Percentiles rank a stretch among this genome's conserved stretches.
These are phyloP conservation scores for Oreochromis mossambicus DNA, from an alignment of 2,797 vertebrate genomes.

Conservation along the genomic window DNA sequence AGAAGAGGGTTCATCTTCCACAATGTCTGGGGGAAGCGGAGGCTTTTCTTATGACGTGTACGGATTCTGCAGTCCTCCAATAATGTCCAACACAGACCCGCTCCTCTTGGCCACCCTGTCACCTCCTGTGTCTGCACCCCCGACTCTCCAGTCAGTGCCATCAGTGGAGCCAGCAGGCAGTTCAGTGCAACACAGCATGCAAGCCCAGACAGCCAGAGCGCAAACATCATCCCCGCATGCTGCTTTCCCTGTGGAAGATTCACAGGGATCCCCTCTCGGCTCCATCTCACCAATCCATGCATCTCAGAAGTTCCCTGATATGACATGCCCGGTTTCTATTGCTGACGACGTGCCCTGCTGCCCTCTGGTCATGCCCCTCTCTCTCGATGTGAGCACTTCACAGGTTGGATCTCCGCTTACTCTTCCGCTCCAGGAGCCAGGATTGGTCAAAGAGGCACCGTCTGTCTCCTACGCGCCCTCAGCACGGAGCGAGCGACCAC, in stretches of 20 bases:
- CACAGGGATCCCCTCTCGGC: conserved; percentile 50
- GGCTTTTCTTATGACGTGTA: conserved; percentile 72
- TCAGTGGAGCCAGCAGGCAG: conserved; percentile 38
- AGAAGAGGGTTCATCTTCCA: conserved; percentile 76
- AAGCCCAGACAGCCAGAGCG: conserved; percentile 44
- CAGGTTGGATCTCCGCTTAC: conserved; percentile 62
- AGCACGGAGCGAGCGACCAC: conserved; percentile 55
- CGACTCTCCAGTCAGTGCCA: conserved; percentile 48
- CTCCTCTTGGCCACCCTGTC: conserved; percentile 69
- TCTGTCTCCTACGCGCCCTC: conserved; percentile 57
- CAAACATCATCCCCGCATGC: conserved; percentile 50
- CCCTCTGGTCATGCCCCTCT: conserved; percentile 76
- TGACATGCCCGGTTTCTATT: conserved; percentile 58
- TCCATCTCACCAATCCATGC: conserved; percentile 62
- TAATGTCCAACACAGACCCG: conserved; percentile 74
- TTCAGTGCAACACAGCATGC: conserved; percentile 37
- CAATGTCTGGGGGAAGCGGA: conserved; percentile 76
- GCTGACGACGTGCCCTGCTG: conserved; percentile 77
- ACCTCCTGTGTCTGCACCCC: conserved; percentile 61
- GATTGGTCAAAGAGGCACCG: conserved; percentile 55
- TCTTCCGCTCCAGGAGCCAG: conserved; percentile 62
- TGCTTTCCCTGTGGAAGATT: conserved; percentile 61
- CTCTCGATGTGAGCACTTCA: conserved; percentile 68
- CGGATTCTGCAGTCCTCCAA: conserved; percentile 74
- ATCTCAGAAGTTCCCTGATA: conserved; percentile 61